phyloP scores from a whole-genome alignment of 2,888 invertebrate species.

The Temnothorax rugatulus region DNA sequence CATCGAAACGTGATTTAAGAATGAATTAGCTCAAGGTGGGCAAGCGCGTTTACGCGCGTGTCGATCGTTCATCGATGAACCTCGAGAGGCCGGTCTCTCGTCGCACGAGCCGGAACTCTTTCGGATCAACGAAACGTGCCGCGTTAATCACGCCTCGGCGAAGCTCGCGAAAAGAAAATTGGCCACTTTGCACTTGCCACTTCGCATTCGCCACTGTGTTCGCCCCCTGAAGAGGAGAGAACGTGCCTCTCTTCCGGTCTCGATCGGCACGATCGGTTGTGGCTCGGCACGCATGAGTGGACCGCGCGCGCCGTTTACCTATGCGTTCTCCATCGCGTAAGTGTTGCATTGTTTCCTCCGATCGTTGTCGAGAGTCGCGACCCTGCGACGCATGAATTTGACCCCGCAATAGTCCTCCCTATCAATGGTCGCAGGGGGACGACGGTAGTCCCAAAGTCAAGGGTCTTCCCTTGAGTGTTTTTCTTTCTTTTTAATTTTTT shows the following conservation, averaged over 20 bases:
- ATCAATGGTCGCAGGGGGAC: not conserved
- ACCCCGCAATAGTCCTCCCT: not conserved
- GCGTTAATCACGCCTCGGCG: conserved; percentile 68
- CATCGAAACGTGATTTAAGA: conserved; percentile 9
- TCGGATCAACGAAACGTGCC: conserved; percentile 38
- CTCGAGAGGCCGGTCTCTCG: conserved; percentile 3
- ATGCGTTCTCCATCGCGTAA: conserved; percentile 61
- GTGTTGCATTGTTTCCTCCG: conserved; percentile 73
- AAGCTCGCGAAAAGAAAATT: conserved; percentile 54
- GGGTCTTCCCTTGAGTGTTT: conserved; percentile 28
- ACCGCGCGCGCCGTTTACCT: conserved; percentile 61
- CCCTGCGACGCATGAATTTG: conserved; percentile 5
- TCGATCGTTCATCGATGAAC: not conserved
- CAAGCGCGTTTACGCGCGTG: not conserved
- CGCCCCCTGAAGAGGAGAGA: conserved; percentile 30
- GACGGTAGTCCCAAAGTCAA: not conserved
- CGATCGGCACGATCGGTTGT: conserved; percentile 52
- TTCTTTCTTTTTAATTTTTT: not conserved
- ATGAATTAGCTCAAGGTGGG: not conserved
- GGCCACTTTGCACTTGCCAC: conserved; percentile 64
- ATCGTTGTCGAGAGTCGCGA: conserved; percentile 10
- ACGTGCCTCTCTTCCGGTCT: conserved; percentile 21
- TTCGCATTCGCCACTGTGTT: conserved; percentile 53
- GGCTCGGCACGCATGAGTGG: conserved; percentile 49
- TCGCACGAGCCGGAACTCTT: conserved; percentile 30